Evolutionary conservation across 1,140 invertebrate species (phyloP), one percentile per base, ranked within the genome.

Genomic region (Cydia fagiglandana): DNA sequence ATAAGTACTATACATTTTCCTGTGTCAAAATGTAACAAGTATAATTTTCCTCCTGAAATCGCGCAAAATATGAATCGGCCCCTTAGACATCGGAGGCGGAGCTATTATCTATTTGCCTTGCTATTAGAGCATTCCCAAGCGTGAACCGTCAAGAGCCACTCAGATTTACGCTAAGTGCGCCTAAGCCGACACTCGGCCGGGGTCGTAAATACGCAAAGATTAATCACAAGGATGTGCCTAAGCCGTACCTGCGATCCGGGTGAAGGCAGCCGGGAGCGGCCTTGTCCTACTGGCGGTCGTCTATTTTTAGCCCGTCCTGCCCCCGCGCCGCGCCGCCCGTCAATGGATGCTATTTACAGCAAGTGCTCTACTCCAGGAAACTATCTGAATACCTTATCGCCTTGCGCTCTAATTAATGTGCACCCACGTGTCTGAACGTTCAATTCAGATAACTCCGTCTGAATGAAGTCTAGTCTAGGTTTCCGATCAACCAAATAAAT

Each of bases 291-390:
- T 86, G 84, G 77, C 83, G 87, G 86, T 78, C 86, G 84, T 86
- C 88, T 91, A 91, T 88, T 83, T 91, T 84, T 89, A 89, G 88
- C 81, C 73, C 80, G 77, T 41, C 77, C 78, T 81, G 78, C 78
- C 79, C 78, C 75, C 76, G 73, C 77, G 68, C 78, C 75, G 75
- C 77, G 76, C 84, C 80, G 77, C 76, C 81, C 80, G 81, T 86
- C 84, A 86, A 86, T 87, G 82, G 77, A 70, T 77, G 82, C 89
- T 89, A 88, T 88, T 91, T 87, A 84, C 81, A 86, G 82, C 80
- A 78, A 78, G 70, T 76, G 66, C 79, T 41, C 38, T 20, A 47
- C n/a, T 73, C 17, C 47, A 73, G 73, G n/a, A 61, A 70, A 70
- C 66, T 70, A 70, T 17, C 66, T 70, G 34, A 41, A 13, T 38